Conservation (phyloP, 2,797 vertebrate species). For the Rhincodon typus region DNA sequence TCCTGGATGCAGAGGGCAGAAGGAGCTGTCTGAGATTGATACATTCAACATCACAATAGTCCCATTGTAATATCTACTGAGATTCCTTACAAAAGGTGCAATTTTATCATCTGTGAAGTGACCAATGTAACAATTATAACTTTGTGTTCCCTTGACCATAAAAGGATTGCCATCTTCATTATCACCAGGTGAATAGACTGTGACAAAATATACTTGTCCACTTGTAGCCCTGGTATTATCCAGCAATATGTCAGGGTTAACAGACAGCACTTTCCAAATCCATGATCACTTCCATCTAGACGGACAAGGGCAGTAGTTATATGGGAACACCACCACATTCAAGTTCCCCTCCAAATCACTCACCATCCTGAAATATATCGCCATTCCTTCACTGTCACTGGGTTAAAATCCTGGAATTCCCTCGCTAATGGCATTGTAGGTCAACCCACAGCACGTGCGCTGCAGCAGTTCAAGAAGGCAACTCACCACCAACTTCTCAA, state of each 20-base stretch:
- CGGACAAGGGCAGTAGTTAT: too few relatives aligned
- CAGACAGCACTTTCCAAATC: background rate
- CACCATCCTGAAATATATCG: too few relatives aligned
- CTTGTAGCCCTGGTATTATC: background rate
- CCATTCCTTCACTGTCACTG: too few relatives aligned
- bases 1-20: background rate
- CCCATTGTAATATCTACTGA: background rate
- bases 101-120: background rate
- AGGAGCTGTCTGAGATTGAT: background rate
- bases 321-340: too few relatives aligned
- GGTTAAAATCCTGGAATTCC: too few relatives aligned
- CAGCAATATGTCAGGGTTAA: background rate
- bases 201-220: background rate
- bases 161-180: background rate
- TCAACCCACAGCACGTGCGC: too few relatives aligned
- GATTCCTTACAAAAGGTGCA: background rate
- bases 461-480: too few relatives aligned
- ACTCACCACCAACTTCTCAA: too few relatives aligned
- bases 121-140: background rate
- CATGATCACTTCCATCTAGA: too few relatives aligned
- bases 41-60: background rate
- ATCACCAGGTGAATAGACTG: background rate
- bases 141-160: background rate
- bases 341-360: too few relatives aligned
- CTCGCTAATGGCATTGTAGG: too few relatives aligned